phyloP scores from a whole-genome alignment of 2,797 vertebrate genomes.

The Pteronotus mesoamericanus region DNA sequence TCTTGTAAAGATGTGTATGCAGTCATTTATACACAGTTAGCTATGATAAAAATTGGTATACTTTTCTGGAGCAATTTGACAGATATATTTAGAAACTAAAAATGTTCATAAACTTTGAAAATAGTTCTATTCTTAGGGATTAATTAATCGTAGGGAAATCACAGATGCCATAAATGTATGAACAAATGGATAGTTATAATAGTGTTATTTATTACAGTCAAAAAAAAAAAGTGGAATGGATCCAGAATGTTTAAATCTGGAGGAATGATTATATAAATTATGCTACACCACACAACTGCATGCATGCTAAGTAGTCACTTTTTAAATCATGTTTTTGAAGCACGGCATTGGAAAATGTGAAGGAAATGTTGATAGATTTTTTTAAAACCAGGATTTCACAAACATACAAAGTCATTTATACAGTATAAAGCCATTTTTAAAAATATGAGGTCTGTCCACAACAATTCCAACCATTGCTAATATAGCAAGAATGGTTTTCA shows the following conservation, averaged over 20 bases:
- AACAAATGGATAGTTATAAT: background rate
- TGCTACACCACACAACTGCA: background rate
- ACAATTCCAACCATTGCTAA: no score
- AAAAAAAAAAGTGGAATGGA: background rate
- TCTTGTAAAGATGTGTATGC: background rate
- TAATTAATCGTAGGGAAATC: background rate
- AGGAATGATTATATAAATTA: conserved; percentile 19
- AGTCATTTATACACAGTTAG: background rate
- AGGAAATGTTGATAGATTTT: background rate
- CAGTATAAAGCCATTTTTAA: background rate
- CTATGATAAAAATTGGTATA: background rate
- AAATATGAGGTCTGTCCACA: background rate
- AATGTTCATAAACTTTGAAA: conserved; percentile 3
- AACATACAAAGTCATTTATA: conserved; percentile 34
- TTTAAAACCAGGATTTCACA: background rate
- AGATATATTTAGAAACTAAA: background rate
- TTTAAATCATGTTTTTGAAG: background rate
- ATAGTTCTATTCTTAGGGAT: background rate
- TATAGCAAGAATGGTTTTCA: no score
- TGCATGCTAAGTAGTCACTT: background rate
- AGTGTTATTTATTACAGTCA: background rate
- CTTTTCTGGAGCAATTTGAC: background rate
- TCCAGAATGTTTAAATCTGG: background rate
- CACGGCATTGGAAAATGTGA: background rate
- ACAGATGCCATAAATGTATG: background rate